Evolutionary conservation across 2,113 vertebrate genomes (phyloP), one percentile per base, ranked within the genome.

Genomic region (Actenoides lindsayi): DNA sequence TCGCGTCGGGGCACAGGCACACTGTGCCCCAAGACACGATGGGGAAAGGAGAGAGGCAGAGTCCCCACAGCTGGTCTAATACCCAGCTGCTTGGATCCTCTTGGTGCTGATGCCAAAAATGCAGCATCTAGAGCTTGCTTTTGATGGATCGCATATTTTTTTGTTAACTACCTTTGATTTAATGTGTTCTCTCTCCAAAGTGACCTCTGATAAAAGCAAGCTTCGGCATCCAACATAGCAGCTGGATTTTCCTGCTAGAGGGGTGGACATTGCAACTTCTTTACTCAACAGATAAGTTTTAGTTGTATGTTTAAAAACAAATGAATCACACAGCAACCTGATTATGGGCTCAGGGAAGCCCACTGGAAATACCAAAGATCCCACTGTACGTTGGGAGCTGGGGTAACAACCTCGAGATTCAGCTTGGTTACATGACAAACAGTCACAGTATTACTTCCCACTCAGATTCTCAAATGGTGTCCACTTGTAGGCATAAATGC

Each of bases 1-100:
- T 90, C 75, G 10, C 75, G 74, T 8, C 1, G 1, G 87, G 82
- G 93, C 90, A 79, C 81, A 69, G 89, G 69, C 91, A 54, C 81
- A 48, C 41, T 65, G 76, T 2, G 4, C 80, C 88, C 57, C 1
- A 0, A 82, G 82, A 35, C 37, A 4, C 0, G 0, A 16, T n/a
- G 69, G 35, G 53, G 77, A 89, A 39, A 81, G 60, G 48, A 86
- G 33, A 86, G 64, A 46, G 82, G 44, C 53, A 48, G 50, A 79
- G 39, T 92, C 78, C 8, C 0, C 42, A 35, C 16, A 23, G 89
- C 65, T 81, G 81, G 6, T 51, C 74, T 48, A 16, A 79, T 67
- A 79, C 54, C 54, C 70, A 79, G 62, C 65, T 42, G 4, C 77
- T 83, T 70, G 56, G 30, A 83, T 67, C 65, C 53, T 69, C 30